These are phyloP conservation scores for Kryphioiulus occultus DNA, from an alignment of 2,888 invertebrate genomes.

Conservation along the genomic window DNA sequence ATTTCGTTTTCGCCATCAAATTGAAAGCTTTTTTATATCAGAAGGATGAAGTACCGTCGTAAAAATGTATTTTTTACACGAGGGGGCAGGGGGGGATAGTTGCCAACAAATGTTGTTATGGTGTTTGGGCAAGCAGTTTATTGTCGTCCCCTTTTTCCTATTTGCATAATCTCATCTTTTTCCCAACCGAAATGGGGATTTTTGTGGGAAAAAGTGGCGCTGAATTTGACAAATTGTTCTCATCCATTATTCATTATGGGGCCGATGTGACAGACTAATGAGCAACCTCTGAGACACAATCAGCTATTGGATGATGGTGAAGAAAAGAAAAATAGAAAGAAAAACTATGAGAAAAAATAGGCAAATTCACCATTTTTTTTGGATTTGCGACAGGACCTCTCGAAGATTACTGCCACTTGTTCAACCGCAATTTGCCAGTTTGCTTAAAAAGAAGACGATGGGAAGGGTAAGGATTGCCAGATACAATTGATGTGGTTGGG, in stretches of 20 bases:
- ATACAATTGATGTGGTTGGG: background rate
- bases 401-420: background rate
- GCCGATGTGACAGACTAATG: slow-evolving; percentile 8
- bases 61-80: background rate
- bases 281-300: slow-evolving; percentile 10
- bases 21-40: background rate
- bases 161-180: slow-evolving; percentile 23
- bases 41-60: background rate
- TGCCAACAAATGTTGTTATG: slow-evolving; percentile 17
- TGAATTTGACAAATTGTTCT: slow-evolving; percentile 23
- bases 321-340: background rate
- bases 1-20: background rate
- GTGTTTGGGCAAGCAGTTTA: slow-evolving; percentile 23
- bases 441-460: background rate
- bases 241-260: background rate
- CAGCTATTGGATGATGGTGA: background rate
- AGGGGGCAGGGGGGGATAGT: background rate
- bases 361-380: background rate
- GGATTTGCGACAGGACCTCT: background rate
- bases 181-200: background rate
- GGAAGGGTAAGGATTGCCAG: background rate
- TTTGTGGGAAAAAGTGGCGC: background rate
- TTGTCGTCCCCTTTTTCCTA: background rate
- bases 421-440: background rate
- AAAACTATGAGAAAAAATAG: background rate